Evolutionary conservation across 1,140 invertebrate species (phyloP), one percentile per base, ranked within the genome.

Genomic region (Nephila pilipes): DNA sequence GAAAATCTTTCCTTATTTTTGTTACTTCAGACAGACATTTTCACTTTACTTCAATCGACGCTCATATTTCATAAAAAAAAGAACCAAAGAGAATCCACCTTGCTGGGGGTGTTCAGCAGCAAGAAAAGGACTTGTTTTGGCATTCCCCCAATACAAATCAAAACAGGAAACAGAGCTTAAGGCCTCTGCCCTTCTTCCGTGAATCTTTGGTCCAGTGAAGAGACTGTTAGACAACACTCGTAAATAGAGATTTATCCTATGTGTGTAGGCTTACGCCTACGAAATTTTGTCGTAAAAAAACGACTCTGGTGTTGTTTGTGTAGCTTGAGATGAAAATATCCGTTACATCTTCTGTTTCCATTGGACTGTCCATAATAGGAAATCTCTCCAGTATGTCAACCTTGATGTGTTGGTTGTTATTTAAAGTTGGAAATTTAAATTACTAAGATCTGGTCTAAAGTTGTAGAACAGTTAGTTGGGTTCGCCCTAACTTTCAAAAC

Each of bases 61-160:
- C 54, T 83, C 81, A 29, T 32, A 83, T 14, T 83, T 54, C 38
- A 46, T 46, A 81, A 81, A 81, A 81, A 81, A 2, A 10, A 6
- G 20, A 1, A 18, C 3, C 25, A n/a, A 57, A 75, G 32, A 32
- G n/a, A 75, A 5, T 32, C 5, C 12, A 75, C 25, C 25, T 32
- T 16, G 1, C 65, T 0, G 32, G 69, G 22, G 18, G 29, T 1
- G 14, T 20, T 20, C 4, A 75, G 5, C 25, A 36, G 18, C 25
- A 75, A 75, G 22, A 18, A 75, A 75, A 55, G 54, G 38, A 16
- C 54, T 54, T 46, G n/a, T 85, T 58, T 54, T 90, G 69, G 88
- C 69, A 57, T 20, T 55, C 55, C 69, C 65, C 88, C 88, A 90
- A 90, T 25, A 90, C 88, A 90, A 90, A 90, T 90, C 65, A 90